These are phyloP conservation scores for Philopedon plagiatum DNA, from an alignment of 2,888 invertebrate species.

Conservation along the genomic window DNA sequence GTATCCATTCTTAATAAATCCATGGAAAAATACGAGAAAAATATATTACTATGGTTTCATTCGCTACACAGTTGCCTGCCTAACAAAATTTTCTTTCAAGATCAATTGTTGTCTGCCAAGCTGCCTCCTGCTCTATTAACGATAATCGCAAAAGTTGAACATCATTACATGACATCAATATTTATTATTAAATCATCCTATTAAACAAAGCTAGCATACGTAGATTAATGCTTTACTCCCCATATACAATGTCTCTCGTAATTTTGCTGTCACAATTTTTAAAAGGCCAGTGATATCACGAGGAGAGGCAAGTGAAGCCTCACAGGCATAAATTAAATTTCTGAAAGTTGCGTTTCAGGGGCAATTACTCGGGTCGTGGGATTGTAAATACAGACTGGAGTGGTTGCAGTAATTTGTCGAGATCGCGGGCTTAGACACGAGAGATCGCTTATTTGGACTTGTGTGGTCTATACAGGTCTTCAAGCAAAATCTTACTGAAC, in stretches of 20 bases:
- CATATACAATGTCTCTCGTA: conserved; percentile 37
- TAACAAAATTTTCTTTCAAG: too few relatives aligned
- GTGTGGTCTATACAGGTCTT: conserved; percentile 47
- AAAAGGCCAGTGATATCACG: conserved; percentile 44
- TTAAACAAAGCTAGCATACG: not conserved
- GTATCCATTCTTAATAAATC: too few relatives aligned
- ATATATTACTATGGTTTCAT: too few relatives aligned
- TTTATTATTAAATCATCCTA: not conserved
- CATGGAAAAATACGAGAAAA: too few relatives aligned
- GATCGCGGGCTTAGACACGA: conserved; percentile 58
- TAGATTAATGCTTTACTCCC: conserved; percentile 28
- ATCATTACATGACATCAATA: not conserved
- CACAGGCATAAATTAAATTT: conserved; percentile 50
- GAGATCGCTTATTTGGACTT: conserved; percentile 61
- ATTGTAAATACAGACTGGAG: conserved; percentile 58
- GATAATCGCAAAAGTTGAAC: too few relatives aligned
- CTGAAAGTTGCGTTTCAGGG: conserved; percentile 54
- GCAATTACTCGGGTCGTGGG: conserved; percentile 60
- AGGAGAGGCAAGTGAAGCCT: conserved; percentile 45
- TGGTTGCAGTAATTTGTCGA: conserved; percentile 65
- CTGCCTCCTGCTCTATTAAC: too few relatives aligned
- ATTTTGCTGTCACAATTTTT: conserved; percentile 45
- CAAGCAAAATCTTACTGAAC: not conserved
- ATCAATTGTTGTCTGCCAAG: too few relatives aligned
- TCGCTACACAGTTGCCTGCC: too few relatives aligned